phyloP scores from a whole-genome alignment of 2,888 invertebrate species.

The Dicranocentrus wangi region DNA sequence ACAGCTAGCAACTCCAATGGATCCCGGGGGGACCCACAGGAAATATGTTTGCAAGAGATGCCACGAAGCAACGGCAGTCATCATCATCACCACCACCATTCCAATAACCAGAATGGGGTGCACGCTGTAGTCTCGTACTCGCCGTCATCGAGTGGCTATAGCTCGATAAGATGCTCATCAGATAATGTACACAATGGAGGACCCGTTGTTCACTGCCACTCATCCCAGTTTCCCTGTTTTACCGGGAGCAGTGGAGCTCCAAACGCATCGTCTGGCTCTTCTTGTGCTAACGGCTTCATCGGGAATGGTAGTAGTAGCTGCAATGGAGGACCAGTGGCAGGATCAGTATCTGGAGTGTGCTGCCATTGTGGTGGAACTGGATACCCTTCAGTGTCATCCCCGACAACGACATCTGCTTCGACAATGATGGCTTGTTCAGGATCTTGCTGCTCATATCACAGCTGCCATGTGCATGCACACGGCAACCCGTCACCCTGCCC shows the following conservation, averaged over 20 bases:
- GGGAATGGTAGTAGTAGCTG: not conserved
- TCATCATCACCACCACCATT: conserved; percentile 41
- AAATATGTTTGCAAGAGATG: conserved; percentile 42
- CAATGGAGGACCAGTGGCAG: conserved; percentile 1
- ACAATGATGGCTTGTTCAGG: not conserved
- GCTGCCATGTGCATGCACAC: conserved; percentile 21
- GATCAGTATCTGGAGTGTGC: conserved; percentile 14
- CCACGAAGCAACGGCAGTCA: conserved; percentile 31
- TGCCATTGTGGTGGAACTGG: conserved; percentile 16
- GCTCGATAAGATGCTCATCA: conserved; percentile 68
- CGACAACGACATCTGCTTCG: not conserved
- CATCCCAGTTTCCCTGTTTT: conserved; percentile 51
- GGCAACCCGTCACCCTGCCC: conserved; percentile 11
- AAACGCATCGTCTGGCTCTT: not conserved
- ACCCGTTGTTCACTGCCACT: conserved; percentile 53
- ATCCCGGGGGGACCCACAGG: conserved; percentile 39
- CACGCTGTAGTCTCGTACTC: conserved; percentile 67
- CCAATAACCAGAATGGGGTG: conserved; percentile 14
- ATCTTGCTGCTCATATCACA: conserved; percentile 26
- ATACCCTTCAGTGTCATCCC: conserved; percentile 17
- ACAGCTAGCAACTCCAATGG: conserved; percentile 40
- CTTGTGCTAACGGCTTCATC: not conserved
- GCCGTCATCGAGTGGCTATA: conserved; percentile 72
- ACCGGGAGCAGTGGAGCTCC: conserved; percentile 16
- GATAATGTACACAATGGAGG: conserved; percentile 66